Evolutionary conservation across 2,888 invertebrate genomes (phyloP).

Genomic region (Flexamia atlantica): DNA sequence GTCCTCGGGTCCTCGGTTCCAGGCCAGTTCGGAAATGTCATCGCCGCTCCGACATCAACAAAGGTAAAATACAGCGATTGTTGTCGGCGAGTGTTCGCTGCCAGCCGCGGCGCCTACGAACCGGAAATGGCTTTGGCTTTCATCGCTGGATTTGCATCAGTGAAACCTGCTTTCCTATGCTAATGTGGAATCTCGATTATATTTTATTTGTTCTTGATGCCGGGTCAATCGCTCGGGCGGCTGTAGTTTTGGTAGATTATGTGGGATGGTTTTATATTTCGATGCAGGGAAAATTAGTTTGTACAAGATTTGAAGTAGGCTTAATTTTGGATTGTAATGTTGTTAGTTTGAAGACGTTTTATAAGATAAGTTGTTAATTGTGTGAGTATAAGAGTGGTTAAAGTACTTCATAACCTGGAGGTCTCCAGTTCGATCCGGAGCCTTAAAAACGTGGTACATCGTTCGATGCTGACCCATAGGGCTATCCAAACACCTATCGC

Average conservation of each 20-base stretch:
- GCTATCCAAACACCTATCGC: too few species aligned
- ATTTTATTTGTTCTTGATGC: neutral
- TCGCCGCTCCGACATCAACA: neutral
- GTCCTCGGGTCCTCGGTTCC: neutral
- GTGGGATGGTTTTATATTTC: too few species aligned
- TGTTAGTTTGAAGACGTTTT: too few species aligned
- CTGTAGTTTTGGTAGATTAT: neutral
- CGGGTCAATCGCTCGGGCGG: neutral
- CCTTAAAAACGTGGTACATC: too few species aligned
- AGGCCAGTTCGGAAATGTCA: slow-evolving; percentile 14
- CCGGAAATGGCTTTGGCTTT: slow-evolving; percentile 25
- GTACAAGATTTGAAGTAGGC: too few species aligned
- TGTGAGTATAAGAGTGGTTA: too few species aligned
- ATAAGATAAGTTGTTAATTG: too few species aligned
- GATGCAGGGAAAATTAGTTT: too few species aligned
- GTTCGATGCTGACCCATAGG: too few species aligned
- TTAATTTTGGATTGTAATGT: too few species aligned
- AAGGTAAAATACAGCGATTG: slow-evolving; percentile 24
- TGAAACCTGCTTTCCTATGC: neutral
- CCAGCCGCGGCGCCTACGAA: neutral
- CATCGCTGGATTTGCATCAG: slow-evolving; percentile 6
- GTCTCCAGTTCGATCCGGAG: too few species aligned
- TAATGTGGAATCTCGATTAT: slow-evolving; percentile 1
- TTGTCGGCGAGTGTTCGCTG: neutral
- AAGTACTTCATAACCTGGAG: too few species aligned